phyloP scores from a whole-genome alignment of 2,888 invertebrate species.

The Lymantria monacha region DNA sequence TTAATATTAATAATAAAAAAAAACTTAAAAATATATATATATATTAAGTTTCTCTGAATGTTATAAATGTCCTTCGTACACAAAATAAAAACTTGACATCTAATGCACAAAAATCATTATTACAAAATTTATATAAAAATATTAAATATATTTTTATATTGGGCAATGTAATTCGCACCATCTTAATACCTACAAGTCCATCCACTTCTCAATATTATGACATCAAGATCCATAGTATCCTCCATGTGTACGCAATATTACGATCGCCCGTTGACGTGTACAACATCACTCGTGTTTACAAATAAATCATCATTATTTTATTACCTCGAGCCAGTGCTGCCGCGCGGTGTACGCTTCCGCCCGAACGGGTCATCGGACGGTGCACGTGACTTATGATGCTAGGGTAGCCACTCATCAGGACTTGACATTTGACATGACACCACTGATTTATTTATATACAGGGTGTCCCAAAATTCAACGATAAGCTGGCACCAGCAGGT shows the following conservation, averaged over 20 bases:
- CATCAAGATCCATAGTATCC: constrained; percentile 16
- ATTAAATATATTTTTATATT: too few species aligned
- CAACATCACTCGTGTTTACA: constrained; percentile 69
- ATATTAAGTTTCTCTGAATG: too few species aligned
- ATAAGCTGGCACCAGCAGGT: too few species aligned
- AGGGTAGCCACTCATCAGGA: constrained; percentile 26
- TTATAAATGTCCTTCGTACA: too few species aligned
- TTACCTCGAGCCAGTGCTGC: constrained; percentile 51
- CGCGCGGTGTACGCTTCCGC: constrained; percentile 41
- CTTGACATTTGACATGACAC: constrained; percentile 9
- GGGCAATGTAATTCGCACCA: too few species aligned
- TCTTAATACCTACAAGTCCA: neutral
- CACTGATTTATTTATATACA: neutral
- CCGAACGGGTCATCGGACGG: constrained; percentile 34
- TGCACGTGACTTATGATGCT: constrained; percentile 32
- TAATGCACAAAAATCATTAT: too few species aligned
- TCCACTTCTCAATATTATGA: neutral
- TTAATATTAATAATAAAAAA: too few species aligned
- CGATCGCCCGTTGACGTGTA: constrained; percentile 62
- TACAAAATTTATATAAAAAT: too few species aligned
- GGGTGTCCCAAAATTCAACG: too few species aligned
- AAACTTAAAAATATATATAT: too few species aligned
- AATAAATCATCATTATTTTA: constrained; percentile 79
- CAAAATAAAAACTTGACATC: too few species aligned
- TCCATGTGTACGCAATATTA: constrained; percentile 52